Percentiles rank a stretch among this genome's conserved stretches.
phyloP scores from a whole-genome alignment of 1,140 invertebrate genomes.

The Sitophilus oryzae region DNA sequence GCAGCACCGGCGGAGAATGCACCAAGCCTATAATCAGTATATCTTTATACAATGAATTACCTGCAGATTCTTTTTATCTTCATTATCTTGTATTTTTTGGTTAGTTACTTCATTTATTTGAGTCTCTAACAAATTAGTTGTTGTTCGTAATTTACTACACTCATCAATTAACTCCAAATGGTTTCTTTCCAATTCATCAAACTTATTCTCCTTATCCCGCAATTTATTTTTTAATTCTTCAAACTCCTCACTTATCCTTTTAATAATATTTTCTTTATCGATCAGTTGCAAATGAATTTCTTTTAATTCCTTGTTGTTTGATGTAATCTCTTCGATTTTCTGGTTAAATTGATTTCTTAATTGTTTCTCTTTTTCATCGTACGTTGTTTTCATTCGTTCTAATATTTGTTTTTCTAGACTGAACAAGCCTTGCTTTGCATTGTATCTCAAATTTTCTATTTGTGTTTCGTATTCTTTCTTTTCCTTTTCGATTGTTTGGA shows the following conservation, averaged over 20 bases:
- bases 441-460: slow-evolving; percentile 28
- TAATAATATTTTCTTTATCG: slow-evolving; percentile 43
- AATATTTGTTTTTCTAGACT: slow-evolving; percentile 35
- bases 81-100: slow-evolving; percentile 44
- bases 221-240: slow-evolving; percentile 20
- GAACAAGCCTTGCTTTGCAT: slow-evolving; percentile 35
- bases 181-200: slow-evolving; percentile 35
- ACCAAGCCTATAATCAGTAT: no score
- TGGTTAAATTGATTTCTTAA: slow-evolving; percentile 47
- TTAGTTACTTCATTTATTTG: slow-evolving; percentile 39
- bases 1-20: no score
- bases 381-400: slow-evolving; percentile 27
- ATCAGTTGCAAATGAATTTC: slow-evolving; percentile 46
- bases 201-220: slow-evolving; percentile 15
- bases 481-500: slow-evolving; percentile 16
- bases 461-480: slow-evolving; percentile 28
- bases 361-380: slow-evolving; percentile 34
- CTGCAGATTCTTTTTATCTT: slow-evolving; percentile 41
- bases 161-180: slow-evolving; percentile 39
- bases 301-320: slow-evolving; percentile 39
- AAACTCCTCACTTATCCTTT: slow-evolving; percentile 39
- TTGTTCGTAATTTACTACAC: slow-evolving; percentile 18
- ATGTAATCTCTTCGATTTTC: slow-evolving; percentile 42
- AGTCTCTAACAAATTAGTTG: slow-evolving; percentile 31
- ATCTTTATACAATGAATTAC: no score